Evolutionary conservation across 2,797 vertebrate genomes (phyloP).

Genomic region (Pseudomugil tenellus): DNA sequence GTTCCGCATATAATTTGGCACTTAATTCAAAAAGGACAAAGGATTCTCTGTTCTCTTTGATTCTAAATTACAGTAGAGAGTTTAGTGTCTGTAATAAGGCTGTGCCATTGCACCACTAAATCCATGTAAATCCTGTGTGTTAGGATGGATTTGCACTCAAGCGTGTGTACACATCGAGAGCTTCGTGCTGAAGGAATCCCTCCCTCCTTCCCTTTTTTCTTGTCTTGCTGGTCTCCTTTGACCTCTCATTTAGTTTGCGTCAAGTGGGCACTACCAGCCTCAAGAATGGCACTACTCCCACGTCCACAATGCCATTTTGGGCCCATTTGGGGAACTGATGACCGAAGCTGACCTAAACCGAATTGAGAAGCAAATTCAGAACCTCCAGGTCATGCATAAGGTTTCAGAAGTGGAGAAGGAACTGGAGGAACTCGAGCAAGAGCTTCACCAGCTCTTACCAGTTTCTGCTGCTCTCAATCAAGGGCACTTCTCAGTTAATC

Average conservation of each 20-base stretch:
- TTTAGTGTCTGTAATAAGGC: conserved; percentile 63
- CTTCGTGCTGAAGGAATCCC: conserved; percentile 83
- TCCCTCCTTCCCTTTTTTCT: conserved; percentile 75
- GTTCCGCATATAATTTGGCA: conserved; percentile 14
- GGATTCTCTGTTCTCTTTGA: conserved; percentile 45
- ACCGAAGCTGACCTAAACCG: conserved; percentile 90
- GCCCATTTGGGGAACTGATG: conserved; percentile 93
- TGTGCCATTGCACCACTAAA: conserved; percentile 92
- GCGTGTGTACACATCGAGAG: conserved; percentile 69
- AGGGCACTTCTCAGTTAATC: conserved; percentile 87
- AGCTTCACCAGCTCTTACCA: conserved; percentile 88
- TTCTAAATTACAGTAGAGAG: conserved; percentile 45
- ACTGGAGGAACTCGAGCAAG: conserved; percentile 85
- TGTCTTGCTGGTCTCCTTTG: conserved; percentile 80
- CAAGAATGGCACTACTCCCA: conserved; percentile 90
- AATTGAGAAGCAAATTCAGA: conserved; percentile 95
- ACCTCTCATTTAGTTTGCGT: conserved; percentile 88
- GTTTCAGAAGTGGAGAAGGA: conserved; percentile 88
- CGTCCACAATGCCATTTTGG: conserved; percentile 87
- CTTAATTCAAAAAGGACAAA: conserved; percentile 37
- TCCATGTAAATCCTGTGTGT: conserved; percentile 89
- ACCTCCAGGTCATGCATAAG: conserved; percentile 94
- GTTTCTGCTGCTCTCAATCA: conserved; percentile 83
- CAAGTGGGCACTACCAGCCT: conserved; percentile 85
- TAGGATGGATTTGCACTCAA: conserved; percentile 76